These are phyloP conservation scores for Petrolisthes manimaculis DNA, from an alignment of 2,888 invertebrate species.

Conservation along the genomic window DNA sequence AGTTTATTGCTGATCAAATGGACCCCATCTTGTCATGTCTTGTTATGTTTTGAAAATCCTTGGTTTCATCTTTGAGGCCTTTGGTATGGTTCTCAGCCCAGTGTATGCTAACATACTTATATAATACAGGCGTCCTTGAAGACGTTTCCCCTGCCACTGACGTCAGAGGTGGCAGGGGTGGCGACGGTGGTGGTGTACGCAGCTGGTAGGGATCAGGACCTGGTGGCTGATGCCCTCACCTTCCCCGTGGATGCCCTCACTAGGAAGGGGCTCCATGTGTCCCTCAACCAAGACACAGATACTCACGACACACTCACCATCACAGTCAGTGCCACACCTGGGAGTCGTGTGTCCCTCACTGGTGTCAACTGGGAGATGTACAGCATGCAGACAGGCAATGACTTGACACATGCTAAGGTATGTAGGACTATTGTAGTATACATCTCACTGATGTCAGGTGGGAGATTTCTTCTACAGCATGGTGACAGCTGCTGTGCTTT, in stretches of 20 bases:
- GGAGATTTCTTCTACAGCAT: too few relatives aligned
- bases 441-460: too few relatives aligned
- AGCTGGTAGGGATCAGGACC: slow-evolving; percentile 80
- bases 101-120: neutral
- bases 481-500: too few relatives aligned
- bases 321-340: slow-evolving; percentile 92
- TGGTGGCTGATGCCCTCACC: slow-evolving; percentile 93
- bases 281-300: slow-evolving; percentile 17
- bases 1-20: too few relatives aligned
- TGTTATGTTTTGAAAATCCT: too few relatives aligned
- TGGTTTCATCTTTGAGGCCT: too few relatives aligned
- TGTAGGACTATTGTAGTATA: too few relatives aligned
- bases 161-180: slow-evolving; percentile 80
- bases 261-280: slow-evolving; percentile 77
- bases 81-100: too few relatives aligned
- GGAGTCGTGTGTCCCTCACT: slow-evolving; percentile 92
- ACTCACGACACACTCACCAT: slow-evolving; percentile 71
- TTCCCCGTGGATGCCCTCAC: slow-evolving; percentile 97
- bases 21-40: too few relatives aligned
- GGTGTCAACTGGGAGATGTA: slow-evolving; percentile 91
- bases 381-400: slow-evolving; percentile 93
- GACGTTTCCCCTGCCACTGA: slow-evolving; percentile 72
- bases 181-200: slow-evolving; percentile 91
- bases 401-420: slow-evolving; percentile 87
- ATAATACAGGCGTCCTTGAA: slow-evolving; percentile 78